Conservation (phyloP, 2,888 invertebrate genomes). For the Bimastos eiseni region DNA sequence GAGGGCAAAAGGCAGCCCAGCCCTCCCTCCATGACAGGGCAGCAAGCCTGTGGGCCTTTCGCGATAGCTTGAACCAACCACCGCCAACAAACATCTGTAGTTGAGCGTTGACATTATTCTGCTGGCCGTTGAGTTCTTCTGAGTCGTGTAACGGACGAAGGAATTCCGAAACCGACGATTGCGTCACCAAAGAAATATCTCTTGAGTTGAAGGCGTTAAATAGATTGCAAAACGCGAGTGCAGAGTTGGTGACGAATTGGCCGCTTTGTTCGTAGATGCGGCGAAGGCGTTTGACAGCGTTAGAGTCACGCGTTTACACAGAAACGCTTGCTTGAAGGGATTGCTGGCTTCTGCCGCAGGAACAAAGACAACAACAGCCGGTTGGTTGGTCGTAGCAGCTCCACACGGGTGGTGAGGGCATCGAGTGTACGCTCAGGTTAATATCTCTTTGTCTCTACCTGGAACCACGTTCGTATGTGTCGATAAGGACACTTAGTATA, state of each 20-base stretch:
- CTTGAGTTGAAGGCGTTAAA: background rate
- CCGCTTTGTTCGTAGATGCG: background rate
- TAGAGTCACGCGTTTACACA: background rate
- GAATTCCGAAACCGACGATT: background rate
- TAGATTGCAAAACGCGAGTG: background rate
- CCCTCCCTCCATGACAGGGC: background rate
- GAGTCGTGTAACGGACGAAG: background rate
- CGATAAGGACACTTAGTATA: background rate
- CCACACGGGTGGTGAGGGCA: background rate
- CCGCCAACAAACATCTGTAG: background rate
- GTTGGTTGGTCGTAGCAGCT: background rate
- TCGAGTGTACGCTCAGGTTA: slow-evolving; percentile 13
- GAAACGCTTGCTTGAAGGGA: too few relatives aligned
- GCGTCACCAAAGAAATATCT: background rate
- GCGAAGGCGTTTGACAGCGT: background rate
- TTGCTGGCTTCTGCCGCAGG: background rate
- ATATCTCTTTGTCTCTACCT: background rate
- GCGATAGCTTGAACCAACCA: background rate
- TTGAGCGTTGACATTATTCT: background rate
- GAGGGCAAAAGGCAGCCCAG: slow-evolving; percentile 9
- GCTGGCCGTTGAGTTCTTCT: background rate
- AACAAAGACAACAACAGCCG: background rate
- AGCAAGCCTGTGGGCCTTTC: background rate
- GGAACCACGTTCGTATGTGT: background rate
- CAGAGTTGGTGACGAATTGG: background rate